Percentiles rank a stretch among this genome's conserved stretches.
Evolutionary conservation across 1,140 invertebrate species (phyloP).

Genomic region (Drosophila sucinea): DNA sequence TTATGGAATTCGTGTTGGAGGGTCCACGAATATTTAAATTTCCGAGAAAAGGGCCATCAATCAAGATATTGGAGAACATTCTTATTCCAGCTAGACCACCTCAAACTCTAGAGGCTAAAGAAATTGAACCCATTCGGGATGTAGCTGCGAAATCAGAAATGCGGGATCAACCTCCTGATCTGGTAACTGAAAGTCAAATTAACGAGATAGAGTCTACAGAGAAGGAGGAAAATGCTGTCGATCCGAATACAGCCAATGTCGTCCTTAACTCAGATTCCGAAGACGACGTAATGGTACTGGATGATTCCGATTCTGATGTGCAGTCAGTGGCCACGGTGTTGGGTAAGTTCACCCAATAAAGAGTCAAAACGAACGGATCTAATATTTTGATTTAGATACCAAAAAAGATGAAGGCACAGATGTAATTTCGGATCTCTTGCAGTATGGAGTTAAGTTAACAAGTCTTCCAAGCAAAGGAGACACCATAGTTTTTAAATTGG

Average conservation of each 20-base stretch:
- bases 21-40: conserved; percentile 41
- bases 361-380: not conserved
- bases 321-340: conserved; percentile 19
- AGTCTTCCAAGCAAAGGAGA: conserved; percentile 44
- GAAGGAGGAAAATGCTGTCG: not conserved
- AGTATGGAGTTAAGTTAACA: conserved; percentile 18
- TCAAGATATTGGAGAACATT: conserved; percentile 58
- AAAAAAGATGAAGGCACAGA: not conserved
- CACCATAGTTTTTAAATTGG: conserved; percentile 54
- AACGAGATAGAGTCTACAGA: not conserved
- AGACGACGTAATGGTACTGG: conserved; percentile 65
- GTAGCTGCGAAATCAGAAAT: not conserved
- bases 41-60: not conserved
- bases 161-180: not conserved
- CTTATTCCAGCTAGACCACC: conserved; percentile 15
- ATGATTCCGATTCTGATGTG: conserved; percentile 53
- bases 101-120: not conserved
- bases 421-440: conserved; percentile 36
- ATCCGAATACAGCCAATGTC: not conserved
- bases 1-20: conserved; percentile 33
- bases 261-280: conserved; percentile 46
- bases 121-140: conserved; percentile 13
- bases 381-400: not conserved
- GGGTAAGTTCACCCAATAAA: not conserved
- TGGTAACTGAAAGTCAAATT: not conserved